Conservation (phyloP, 1,140 invertebrate species). For the Rhyacophila brunnea region DNA sequence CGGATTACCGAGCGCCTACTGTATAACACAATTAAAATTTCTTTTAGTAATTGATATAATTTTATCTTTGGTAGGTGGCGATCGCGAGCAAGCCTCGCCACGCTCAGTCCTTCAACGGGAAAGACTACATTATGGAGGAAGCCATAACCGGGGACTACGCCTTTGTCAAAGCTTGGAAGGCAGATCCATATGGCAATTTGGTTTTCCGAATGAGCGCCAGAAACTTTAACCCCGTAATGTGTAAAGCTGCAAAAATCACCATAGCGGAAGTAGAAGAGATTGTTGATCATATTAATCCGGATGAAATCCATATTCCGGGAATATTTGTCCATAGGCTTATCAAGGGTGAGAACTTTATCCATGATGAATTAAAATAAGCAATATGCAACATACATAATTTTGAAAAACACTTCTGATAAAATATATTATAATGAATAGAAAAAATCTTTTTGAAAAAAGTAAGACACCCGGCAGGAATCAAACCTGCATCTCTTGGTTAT, state of each 20-base stretch:
- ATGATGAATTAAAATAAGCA: no score
- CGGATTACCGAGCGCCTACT: no score
- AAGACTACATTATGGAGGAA: slow-evolving; percentile 90
- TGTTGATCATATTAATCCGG: slow-evolving; percentile 82
- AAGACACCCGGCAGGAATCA: no score
- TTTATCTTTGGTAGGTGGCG: slow-evolving; percentile 50
- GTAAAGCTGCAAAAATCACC: slow-evolving; percentile 82
- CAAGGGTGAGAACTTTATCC: slow-evolving; percentile 43
- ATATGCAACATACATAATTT: no score
- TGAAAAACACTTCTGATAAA: no score
- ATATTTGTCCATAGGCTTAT: slow-evolving; percentile 91
- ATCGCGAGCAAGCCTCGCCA: slow-evolving; percentile 62
- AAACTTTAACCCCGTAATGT: slow-evolving; percentile 96
- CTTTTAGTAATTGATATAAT: no score
- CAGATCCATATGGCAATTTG: slow-evolving; percentile 90
- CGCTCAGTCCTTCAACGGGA: slow-evolving; percentile 76
- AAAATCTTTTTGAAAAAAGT: no score
- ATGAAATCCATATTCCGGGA: slow-evolving; percentile 88
- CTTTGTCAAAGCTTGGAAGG: slow-evolving; percentile 96
- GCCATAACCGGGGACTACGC: slow-evolving; percentile 96
- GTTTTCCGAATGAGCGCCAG: slow-evolving; percentile 86
- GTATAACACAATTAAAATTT: no score
- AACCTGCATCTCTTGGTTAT: no score
- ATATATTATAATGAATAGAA: no score
- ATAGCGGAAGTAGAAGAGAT: slow-evolving; percentile 97